Evolutionary conservation across 2,888 invertebrate genomes (phyloP), one percentile per base, ranked within the genome.

Genomic region (Stratiomys singularior): DNA sequence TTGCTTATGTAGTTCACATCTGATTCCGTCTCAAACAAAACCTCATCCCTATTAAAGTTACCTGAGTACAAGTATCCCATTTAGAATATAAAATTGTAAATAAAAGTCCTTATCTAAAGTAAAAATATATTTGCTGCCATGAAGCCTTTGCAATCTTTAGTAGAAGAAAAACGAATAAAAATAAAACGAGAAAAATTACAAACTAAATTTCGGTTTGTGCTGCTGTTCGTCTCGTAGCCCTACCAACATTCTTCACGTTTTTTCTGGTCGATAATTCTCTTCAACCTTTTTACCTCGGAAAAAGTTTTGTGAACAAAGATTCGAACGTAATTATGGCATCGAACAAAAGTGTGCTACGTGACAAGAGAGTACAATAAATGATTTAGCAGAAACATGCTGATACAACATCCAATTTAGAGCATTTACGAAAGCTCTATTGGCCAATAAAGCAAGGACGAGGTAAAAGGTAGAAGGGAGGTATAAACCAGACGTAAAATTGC

Each of bases 401-500:
- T 79, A 79, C 79, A 78, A 79, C 79, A 79, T 77, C 79, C 79
- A 79, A 79, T 79, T 79, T 79, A 77, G 78, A 79, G 79, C 79
- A 71, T 79, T 79, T 79, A 79, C 76, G 76, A 77, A 64, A 71
- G 76, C 77, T 63, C 76, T 56, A 78, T 78, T 79, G 77, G 77
- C 60, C 76, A 76, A 79, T 78, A 78, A 79, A 79, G 74, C 21
- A 44, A 67, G 25, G 44, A 60, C 72, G 37, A 46, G 56, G 18
- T 28, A 58, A 56, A 74, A 58, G 27, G 28, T 37, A 37, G 5
- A n/a, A 37, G 37, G 30, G 63, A 47, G 66, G 76, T 67, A 79
- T 67, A 77, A 25, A 60, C 74, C 30, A 72, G 52, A 78, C 72
- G 72, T 77, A 77, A 71, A 76, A 64, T 21, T 64, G 64, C 27